Conservation (phyloP, 2,888 invertebrate species). For the Eupithecia pulchellata region DNA sequence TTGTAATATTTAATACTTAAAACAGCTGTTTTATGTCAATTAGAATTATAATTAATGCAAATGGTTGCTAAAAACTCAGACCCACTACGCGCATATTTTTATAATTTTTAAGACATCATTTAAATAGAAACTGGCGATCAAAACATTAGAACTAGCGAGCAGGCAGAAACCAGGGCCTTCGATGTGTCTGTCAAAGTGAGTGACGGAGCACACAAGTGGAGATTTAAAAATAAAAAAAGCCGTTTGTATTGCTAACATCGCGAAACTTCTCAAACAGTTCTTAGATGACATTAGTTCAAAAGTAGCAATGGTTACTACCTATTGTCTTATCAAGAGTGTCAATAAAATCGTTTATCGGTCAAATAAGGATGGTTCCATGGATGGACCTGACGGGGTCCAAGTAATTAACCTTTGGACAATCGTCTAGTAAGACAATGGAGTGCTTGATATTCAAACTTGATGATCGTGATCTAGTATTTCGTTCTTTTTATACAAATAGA, state of each 20-base stretch:
- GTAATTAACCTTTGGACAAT: slow-evolving; percentile 36
- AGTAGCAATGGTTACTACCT: slow-evolving; percentile 51
- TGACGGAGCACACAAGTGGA: neutral
- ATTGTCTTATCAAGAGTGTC: slow-evolving; percentile 61
- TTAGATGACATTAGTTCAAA: slow-evolving; percentile 54
- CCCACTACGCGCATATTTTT: no score
- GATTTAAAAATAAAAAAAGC: neutral
- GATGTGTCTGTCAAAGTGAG: neutral
- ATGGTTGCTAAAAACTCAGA: no score
- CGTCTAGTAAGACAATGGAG: slow-evolving; percentile 11
- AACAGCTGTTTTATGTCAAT: no score
- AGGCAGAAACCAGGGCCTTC: neutral
- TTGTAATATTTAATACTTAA: no score
- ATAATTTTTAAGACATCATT: no score
- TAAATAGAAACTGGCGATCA: neutral
- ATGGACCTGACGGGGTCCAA: slow-evolving; percentile 29
- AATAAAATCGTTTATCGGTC: slow-evolving; percentile 54
- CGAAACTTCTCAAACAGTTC: slow-evolving; percentile 41
- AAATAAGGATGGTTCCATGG: slow-evolving; percentile 49
- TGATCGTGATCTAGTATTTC: slow-evolving; percentile 3
- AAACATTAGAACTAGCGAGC: neutral
- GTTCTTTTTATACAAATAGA: neutral
- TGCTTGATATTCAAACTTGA: neutral
- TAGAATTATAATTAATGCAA: no score
- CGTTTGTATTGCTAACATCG: slow-evolving; percentile 35